A percentile compares a stretch with the other conserved stretches of the same genome.
These are phyloP conservation scores for Choristoneura rosaceana DNA, from an alignment of 2,888 invertebrate genomes.

Conservation along the genomic window DNA sequence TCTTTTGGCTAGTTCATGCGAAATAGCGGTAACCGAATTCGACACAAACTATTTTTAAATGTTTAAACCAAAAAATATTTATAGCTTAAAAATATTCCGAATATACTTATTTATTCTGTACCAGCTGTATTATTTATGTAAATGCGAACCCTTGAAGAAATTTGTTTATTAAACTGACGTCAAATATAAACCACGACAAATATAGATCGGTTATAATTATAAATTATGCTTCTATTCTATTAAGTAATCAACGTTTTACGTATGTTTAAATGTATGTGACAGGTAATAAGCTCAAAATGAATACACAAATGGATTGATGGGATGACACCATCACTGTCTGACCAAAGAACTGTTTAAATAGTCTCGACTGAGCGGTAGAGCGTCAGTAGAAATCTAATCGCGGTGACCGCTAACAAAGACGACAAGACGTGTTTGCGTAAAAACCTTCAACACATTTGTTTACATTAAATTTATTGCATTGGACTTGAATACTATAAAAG, in stretches of 20 bases:
- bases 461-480: conserved; percentile 8
- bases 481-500: conserved; percentile 39
- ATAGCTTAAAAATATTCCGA: not conserved
- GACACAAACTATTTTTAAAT: not conserved
- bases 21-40: too few relatives aligned
- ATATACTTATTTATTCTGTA: not conserved
- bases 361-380: not conserved
- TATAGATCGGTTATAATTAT: not conserved
- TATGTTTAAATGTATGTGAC: conserved; percentile 1
- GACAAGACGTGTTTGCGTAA: conserved; percentile 29
- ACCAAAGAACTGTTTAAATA: not conserved
- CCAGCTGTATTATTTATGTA: not conserved
- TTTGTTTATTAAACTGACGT: not conserved
- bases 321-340: not conserved
- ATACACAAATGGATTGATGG: conserved; percentile 4
- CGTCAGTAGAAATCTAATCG: conserved; percentile 15
- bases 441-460: conserved; percentile 22
- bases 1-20: too few relatives aligned
- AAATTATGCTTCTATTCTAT: conserved; percentile 1
- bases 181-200: not conserved
- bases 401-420: conserved; percentile 32
- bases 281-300: conserved; percentile 12
- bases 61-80: not conserved
- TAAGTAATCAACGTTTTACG: conserved; percentile 5
- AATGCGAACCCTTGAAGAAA: too few relatives aligned